Base-by-base conservation (phyloP, 1,140 invertebrate species). In the Maniola jurtina region DNA sequence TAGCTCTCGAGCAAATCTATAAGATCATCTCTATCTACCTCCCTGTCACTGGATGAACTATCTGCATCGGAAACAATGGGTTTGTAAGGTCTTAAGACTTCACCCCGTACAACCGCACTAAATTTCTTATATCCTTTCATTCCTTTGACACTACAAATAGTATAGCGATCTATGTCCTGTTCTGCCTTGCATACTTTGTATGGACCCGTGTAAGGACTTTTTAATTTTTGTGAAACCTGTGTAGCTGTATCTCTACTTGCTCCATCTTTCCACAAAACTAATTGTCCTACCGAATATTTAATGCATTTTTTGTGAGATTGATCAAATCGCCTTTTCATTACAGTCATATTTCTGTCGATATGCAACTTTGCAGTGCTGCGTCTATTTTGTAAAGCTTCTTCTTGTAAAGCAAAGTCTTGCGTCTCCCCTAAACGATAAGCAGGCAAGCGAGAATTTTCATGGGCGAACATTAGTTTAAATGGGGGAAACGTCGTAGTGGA, bases 41-140 rank as follows among this genome's bases (percentile, higher is more conserved):
- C 61, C 8, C 42, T 56, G 50, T 71, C 69, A 47, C 64, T 66
- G 35, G 33, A 47, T 5, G 64, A 50, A 54, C 61, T 56, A 61
- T 70, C 68, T 14, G 57, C 16, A 36, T n/a, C 45, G 8, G 25
- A 36, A 7, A 40, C 6, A 36, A 25, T 16, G 13, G 61, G 15
- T 66, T 68, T 54, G 40, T 69, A 65, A 11, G 52, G 66, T 33
- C 67, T 25, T 11, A 73, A 38, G 10, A 45, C 54, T 15, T 68
- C 64, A 6, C 47, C 64, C 4, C 42, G 62, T 10, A 69, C 61
- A 14, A 69, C 55, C 25, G 68, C 69, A 56, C 35, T 56, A 61
- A 71, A 70, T 34, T 63, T 64, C 56, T 57, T 61, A 50, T 74
- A 69, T 2, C 72, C 66, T 48, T 71, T 75, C 45, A 71, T 71